Evolutionary conservation across 2,888 invertebrate species (phyloP), one percentile per base, ranked within the genome.

Genomic region (Sturmia bella): DNA sequence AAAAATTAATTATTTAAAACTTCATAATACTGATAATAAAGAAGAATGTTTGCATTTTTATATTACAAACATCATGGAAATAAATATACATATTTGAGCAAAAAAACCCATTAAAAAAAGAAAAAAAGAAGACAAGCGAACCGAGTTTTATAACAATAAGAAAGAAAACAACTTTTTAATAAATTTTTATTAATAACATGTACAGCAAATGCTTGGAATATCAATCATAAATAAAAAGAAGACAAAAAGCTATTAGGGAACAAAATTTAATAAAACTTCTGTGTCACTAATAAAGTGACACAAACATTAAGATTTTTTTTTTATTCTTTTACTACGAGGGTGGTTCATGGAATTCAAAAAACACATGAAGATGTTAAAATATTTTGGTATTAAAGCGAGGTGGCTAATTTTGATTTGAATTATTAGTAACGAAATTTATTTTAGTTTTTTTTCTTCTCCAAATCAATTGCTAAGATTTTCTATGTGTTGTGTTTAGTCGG

Each of bases 131-230:
- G 15, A 59, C 39, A 50, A 41, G 37, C 37, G 21, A 52, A 57
- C 27, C 27, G 56, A 77, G 45, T 61, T 64, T 63, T 76, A 72
- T 63, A 72, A 75, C 61, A 75, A 72, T 78, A 66, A 72, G 57
- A 80, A 78, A 78, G 56, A 75, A 80, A 56, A 78, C 78, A 77
- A 68, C 61, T 83, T 78, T 81, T 83, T 82, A 83, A 84, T 80
- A 84, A 84, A 83, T 84, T 84, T 66, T 84, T 83, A 84, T 85
- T 80, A 80, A 83, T 80, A 83, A 83, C 79, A 64, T 80, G 77
- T 84, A 82, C 75, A 66, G 77, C 80, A 68, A 81, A 79, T 80
- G 85, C 64, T 75, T 83, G 77, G 85, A 83, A 85, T 85, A 85
- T 85, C 84, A 85, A 85, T 84, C 84, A 83, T 63, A 74, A 74